These are phyloP conservation scores for Pyrocephalus nanus DNA, from an alignment of 2,797 vertebrate species.

Conservation along the genomic window DNA sequence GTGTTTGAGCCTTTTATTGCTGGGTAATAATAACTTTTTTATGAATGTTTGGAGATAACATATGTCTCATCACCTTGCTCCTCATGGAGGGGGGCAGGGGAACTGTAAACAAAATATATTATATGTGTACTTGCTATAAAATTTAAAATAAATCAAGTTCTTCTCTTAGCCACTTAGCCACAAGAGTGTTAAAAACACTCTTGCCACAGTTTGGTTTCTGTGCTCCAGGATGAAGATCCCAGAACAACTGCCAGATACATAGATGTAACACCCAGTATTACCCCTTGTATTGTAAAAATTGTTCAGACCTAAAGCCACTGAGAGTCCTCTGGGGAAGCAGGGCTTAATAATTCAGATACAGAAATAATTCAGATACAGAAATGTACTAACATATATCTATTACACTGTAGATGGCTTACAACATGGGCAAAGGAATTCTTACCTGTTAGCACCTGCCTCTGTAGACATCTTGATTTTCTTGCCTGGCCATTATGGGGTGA, in stretches of 20 bases:
- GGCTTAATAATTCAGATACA: background rate
- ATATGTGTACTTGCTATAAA: constrained; percentile 17
- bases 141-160: constrained; percentile 49
- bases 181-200: background rate
- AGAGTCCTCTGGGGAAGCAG: background rate
- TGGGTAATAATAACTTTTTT: constrained; percentile 34
- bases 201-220: background rate
- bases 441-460: background rate
- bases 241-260: background rate
- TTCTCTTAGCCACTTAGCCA: background rate
- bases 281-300: background rate
- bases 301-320: background rate
- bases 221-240: background rate
- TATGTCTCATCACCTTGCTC: background rate
- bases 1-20: constrained; percentile 15
- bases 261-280: background rate
- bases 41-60: constrained; percentile 42
- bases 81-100: background rate
- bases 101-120: constrained; percentile 55
- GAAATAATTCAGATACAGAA: background rate
- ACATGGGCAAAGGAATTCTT: background rate
- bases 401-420: background rate
- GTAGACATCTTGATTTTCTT: background rate
- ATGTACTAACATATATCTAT: background rate
- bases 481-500: too few relatives aligned